Base-by-base conservation (phyloP, 2,797 vertebrate species). In the Hafferia zeledoni region DNA sequence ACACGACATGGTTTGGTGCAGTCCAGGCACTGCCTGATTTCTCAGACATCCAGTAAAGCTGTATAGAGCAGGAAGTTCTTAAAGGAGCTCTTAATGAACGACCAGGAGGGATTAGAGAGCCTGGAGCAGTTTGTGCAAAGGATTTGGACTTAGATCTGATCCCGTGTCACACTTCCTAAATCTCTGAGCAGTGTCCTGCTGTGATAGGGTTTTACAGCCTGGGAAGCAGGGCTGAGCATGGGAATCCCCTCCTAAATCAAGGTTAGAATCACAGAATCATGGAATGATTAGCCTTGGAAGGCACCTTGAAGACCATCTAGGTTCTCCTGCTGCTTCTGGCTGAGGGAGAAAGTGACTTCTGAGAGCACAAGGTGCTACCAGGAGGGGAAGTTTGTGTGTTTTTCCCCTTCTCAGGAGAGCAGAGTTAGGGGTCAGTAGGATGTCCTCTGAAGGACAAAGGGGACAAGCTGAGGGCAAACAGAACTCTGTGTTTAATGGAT, bases 181-280 rank as follows among this genome's bases (percentile, higher is more conserved):
- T 47, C 61, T 60, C 77, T 27, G 11, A 55, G 46, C 47, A 47
- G 46, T 3, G 1, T 76, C 33, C 9, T 52, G 50, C 5, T n/a
- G 46, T 27, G 31, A 11, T 53, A 13, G 15, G 28, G 12, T 53
- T 68, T 64, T 56, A 24, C 61, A 82, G 55, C 49, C 27, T 12
- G 0, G 0, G 35, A 57, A 86, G 46, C 17, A 23, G 43, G 13
- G 57, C 49, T 92, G 0, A 0, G 7, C 31, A 5, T 22, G 28
- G 39, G 52, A 52, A 89, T 35, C 31, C 31, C 23, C 22, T 64
- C n/a, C 25, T 37, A 39, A 74, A 68, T 47, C 23, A 17, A 69
- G 22, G 47, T 41, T 17, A 27, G 33, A 23, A 10, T 41, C 18
- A 17, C 1, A 10, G 35, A 55, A 64, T 41, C 13, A 35, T 71